A percentile compares a stretch with the other conserved stretches of the same genome.
These are phyloP conservation scores for Oreocharis arfaki DNA, from an alignment of 2,113 vertebrate species.

Conservation along the genomic window DNA sequence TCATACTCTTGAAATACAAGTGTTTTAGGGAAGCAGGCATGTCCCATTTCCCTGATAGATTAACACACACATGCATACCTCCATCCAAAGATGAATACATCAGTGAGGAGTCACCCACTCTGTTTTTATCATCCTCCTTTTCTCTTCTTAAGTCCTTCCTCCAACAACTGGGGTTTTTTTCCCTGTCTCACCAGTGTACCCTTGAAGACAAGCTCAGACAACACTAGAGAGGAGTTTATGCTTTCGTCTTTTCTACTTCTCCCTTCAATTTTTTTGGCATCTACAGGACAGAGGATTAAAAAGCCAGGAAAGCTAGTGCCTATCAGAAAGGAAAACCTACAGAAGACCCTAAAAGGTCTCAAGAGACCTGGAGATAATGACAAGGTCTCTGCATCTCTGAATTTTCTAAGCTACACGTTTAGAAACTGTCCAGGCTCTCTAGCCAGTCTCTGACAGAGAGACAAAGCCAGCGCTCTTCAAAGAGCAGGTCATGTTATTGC, in stretches of 20 bases:
- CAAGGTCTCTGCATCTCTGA: neutral
- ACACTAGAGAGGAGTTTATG: neutral
- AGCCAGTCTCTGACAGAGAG: neutral
- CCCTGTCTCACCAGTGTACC: neutral
- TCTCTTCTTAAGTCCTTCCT: neutral
- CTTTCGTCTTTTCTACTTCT: neutral
- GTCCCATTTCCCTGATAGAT: neutral
- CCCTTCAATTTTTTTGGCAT: neutral
- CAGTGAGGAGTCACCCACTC: neutral
- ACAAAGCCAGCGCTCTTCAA: neutral
- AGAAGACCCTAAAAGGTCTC: neutral
- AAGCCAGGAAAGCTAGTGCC: neutral
- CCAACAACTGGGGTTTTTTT: neutral
- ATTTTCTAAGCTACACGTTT: neutral
- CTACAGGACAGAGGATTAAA: neutral
- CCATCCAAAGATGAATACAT: neutral
- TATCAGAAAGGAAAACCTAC: neutral
- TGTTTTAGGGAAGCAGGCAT: neutral
- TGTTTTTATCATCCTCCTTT: neutral
- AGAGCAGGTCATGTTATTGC: accelerated
- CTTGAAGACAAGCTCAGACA: neutral
- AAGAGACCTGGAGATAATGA: neutral
- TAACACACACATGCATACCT: neutral
- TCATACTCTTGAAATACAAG: neutral
- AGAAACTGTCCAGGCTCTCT: neutral